These are phyloP conservation scores for Dicrurus megarhynchus DNA, from an alignment of 2,113 vertebrate species.

Conservation along the genomic window DNA sequence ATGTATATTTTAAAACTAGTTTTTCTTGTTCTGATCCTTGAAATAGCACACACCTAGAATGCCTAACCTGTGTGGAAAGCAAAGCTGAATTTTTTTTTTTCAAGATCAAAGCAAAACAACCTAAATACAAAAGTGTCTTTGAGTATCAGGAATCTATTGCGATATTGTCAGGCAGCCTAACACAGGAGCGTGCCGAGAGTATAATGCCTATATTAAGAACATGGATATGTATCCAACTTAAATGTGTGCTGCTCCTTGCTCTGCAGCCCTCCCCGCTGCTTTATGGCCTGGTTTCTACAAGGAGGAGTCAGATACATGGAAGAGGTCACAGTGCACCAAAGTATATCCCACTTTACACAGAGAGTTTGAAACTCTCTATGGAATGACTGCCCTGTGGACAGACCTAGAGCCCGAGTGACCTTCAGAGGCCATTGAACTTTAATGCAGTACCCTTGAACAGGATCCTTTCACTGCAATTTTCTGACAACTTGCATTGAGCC, in stretches of 20 bases:
- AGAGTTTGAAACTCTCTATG: neutral
- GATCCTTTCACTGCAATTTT: neutral
- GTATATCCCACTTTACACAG: neutral
- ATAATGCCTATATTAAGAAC: neutral
- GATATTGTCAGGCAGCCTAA: neutral
- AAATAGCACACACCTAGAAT: neutral
- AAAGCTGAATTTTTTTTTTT: neutral
- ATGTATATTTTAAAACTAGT: neutral
- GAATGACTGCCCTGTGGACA: neutral
- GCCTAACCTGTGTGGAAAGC: neutral
- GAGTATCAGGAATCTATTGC: neutral
- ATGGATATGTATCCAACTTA: rapidly evolving
- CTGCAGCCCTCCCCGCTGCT: neutral
- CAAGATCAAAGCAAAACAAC: neutral
- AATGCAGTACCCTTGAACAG: neutral
- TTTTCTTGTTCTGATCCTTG: neutral
- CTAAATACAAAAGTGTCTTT: rapidly evolving
- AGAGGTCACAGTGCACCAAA: neutral
- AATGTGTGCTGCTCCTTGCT: neutral
- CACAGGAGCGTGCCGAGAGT: neutral
- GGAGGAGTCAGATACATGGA: neutral
- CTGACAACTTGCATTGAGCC: neutral
- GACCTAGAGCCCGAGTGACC: neutral
- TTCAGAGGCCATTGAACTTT: neutral
- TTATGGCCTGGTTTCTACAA: neutral